phyloP scores from a whole-genome alignment of 2,797 vertebrate species.

The Pelodytes ibericus region DNA sequence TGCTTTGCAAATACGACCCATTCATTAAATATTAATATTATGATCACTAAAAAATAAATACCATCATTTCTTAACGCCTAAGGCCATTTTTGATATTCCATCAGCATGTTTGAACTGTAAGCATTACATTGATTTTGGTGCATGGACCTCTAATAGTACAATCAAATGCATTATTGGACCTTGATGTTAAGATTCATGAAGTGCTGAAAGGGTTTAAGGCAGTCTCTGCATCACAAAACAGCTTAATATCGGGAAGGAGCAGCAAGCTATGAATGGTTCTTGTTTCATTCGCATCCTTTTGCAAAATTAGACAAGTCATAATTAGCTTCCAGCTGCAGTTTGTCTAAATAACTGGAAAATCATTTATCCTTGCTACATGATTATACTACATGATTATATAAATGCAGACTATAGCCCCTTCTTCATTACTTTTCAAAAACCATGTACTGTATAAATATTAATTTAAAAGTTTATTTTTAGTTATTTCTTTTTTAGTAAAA shows the following conservation, averaged over 20 bases:
- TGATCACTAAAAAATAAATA: too few species aligned
- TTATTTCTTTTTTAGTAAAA: not conserved
- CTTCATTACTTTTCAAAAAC: conserved; percentile 25
- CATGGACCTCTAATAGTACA: not conserved
- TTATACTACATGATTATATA: conserved; percentile 60
- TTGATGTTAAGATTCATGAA: conserved; percentile 10
- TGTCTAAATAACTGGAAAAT: conserved; percentile 70
- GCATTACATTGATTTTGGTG: too few species aligned
- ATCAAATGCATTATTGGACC: not conserved
- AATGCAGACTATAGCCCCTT: conserved; percentile 53
- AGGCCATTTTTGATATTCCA: too few species aligned
- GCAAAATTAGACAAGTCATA: conserved; percentile 56
- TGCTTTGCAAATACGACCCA: too few species aligned
- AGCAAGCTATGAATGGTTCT: conserved; percentile 28
- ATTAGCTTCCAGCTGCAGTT: conserved; percentile 66
- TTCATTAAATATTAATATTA: too few species aligned
- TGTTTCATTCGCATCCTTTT: conserved; percentile 60
- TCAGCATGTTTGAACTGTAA: too few species aligned
- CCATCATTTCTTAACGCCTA: too few species aligned
- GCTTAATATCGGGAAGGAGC: not conserved
- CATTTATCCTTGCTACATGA: conserved; percentile 63
- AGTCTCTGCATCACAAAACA: conserved; percentile 15
- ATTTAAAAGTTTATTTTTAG: conserved; percentile 50
- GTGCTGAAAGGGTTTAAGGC: not conserved
- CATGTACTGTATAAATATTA: conserved; percentile 53